These are phyloP conservation scores for Morone saxatilis DNA, from an alignment of 2,113 vertebrate species.

Conservation along the genomic window DNA sequence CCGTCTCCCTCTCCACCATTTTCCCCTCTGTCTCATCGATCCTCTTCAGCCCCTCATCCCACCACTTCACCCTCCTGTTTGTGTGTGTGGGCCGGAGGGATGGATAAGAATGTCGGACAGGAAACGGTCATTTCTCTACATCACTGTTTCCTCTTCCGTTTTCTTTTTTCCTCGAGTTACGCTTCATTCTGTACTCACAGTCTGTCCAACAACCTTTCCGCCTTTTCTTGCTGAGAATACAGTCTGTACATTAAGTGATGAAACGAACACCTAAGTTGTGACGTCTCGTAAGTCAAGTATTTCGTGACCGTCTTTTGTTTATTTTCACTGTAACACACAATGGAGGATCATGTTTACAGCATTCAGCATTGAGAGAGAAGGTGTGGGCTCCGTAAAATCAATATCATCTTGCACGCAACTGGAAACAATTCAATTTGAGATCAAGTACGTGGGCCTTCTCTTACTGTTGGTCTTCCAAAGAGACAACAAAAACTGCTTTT, in stretches of 20 bases:
- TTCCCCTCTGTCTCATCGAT: constrained; percentile 18
- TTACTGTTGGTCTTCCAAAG: neutral
- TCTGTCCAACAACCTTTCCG: constrained; percentile 40
- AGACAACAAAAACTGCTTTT: neutral
- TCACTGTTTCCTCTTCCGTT: constrained; percentile 75
- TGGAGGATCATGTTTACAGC: constrained; percentile 26
- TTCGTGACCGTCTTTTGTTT: constrained; percentile 20
- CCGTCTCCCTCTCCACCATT: constrained; percentile 18
- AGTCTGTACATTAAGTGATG: constrained; percentile 4
- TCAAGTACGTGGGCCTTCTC: neutral
- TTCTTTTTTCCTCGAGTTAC: constrained; percentile 69
- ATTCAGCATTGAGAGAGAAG: constrained; percentile 1
- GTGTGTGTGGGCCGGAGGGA: constrained; percentile 50
- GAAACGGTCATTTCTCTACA: constrained; percentile 75
- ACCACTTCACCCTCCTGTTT: constrained; percentile 20
- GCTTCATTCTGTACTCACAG: constrained; percentile 33
- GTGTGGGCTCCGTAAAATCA: constrained; percentile 1
- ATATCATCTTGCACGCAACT: constrained; percentile 28
- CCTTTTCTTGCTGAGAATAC: constrained; percentile 32
- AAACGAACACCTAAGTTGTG: neutral
- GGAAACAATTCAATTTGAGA: constrained; percentile 5
- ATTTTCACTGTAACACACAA: constrained; percentile 42
- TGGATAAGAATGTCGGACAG: constrained; percentile 74
- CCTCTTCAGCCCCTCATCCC: constrained; percentile 19
- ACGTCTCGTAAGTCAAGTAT: constrained; percentile 11